A percentile compares a stretch with the other conserved stretches of the same genome.
Evolutionary conservation across 2,113 vertebrate genomes (phyloP).

Genomic region (Mesitornis unicolor): DNA sequence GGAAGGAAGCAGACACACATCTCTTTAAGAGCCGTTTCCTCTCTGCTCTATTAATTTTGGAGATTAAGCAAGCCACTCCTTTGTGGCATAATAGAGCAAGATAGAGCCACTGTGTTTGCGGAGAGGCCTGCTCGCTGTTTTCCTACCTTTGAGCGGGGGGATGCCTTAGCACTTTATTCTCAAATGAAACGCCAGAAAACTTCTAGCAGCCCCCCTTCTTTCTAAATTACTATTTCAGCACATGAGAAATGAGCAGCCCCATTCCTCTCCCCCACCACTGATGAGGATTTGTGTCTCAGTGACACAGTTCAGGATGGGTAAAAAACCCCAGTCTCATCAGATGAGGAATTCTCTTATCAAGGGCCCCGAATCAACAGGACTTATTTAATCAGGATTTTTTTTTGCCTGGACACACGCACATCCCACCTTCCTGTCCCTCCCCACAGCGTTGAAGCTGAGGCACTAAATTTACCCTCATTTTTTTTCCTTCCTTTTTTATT

Average conservation of each 20-base stretch:
- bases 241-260: background rate
- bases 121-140: slow-evolving; percentile 24
- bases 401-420: background rate
- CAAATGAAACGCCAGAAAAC: slow-evolving; percentile 19
- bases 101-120: slow-evolving; percentile 67
- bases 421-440: background rate
- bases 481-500: background rate
- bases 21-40: slow-evolving; percentile 74
- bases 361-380: background rate
- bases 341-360: background rate
- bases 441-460: background rate
- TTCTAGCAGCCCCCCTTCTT: background rate
- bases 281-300: background rate
- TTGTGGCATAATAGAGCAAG: slow-evolving; percentile 71
- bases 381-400: background rate
- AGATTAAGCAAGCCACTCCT: slow-evolving; percentile 80
- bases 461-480: background rate
- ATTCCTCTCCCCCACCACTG: background rate
- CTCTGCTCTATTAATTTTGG: slow-evolving; percentile 80
- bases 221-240: background rate
- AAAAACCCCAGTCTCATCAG: background rate
- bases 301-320: background rate
- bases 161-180: background rate
- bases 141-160: background rate
- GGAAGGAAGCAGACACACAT: slow-evolving; percentile 76